Evolutionary conservation across 2,113 vertebrate genomes (phyloP).

Genomic region (Conger conger): DNA sequence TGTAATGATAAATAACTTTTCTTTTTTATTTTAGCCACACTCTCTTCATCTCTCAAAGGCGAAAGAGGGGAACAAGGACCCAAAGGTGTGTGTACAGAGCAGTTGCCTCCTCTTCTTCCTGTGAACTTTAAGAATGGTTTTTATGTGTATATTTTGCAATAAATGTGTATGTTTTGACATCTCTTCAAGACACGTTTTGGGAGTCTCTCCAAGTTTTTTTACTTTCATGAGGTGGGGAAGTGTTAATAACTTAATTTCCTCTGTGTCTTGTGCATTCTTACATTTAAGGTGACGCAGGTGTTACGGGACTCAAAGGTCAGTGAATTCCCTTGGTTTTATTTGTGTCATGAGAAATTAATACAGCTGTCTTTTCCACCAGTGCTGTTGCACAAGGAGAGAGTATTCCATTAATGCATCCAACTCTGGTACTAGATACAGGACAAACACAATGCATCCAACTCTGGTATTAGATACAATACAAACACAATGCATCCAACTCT

Average conservation of each 20-base stretch:
- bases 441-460: neutral
- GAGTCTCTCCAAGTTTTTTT: too few relatives aligned
- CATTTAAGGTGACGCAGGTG: conserved; percentile 54
- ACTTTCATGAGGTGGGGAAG: neutral
- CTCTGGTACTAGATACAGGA: neutral
- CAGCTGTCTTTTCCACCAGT: neutral
- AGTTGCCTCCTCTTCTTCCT: too few relatives aligned
- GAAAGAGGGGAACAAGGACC: conserved; percentile 73
- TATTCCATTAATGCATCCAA: neutral
- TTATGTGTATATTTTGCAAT: neutral
- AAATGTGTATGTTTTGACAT: too few relatives aligned
- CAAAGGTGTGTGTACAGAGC: conserved; percentile 75
- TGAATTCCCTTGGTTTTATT: conserved; percentile 4
- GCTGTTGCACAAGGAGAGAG: neutral
- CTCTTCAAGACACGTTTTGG: neutral
- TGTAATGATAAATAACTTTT: neutral
- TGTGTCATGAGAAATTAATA: neutral
- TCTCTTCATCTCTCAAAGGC: conserved; percentile 70
- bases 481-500: neutral
- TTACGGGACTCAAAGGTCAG: conserved; percentile 55
- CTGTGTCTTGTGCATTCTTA: neutral
- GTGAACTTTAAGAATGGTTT: too few relatives aligned
- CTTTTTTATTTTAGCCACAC: conserved; percentile 42
- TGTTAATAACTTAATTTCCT: neutral
- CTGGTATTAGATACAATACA: too few relatives aligned